phyloP scores from a whole-genome alignment of 2,113 vertebrate species.

The Coregonus clupeaformis region DNA sequence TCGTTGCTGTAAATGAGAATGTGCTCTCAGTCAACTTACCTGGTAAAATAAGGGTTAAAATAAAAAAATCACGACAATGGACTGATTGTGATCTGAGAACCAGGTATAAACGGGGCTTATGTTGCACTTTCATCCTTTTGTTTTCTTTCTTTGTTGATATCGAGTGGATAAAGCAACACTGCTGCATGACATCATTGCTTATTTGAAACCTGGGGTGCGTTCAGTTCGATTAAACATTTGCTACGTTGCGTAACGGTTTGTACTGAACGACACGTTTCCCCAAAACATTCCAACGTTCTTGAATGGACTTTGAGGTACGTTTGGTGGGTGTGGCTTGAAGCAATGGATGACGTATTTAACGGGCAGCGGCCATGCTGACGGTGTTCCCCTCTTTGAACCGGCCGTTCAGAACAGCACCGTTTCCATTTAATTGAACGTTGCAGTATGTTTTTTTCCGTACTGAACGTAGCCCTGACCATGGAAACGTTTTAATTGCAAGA shows the following conservation, averaged over 20 bases:
- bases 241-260: no score
- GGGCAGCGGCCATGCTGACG: neutral
- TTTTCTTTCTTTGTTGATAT: constrained; percentile 27
- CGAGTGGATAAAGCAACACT: constrained; percentile 42
- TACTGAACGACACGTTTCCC: no score
- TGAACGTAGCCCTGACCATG: constrained; percentile 6
- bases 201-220: constrained; percentile 10
- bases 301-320: no score
- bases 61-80: no score
- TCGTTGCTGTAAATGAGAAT: no score
- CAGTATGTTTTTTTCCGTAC: constrained; percentile 89
- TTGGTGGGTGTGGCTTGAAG: constrained; percentile 65
- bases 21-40: no score
- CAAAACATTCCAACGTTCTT: no score
- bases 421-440: constrained; percentile 82
- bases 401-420: no score
- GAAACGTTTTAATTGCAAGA: constrained; percentile 43
- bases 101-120: constrained; percentile 11
- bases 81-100: no score
- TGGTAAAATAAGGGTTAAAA: no score
- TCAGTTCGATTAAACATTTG: no score
- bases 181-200: constrained; percentile 45
- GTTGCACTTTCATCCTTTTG: constrained; percentile 62
- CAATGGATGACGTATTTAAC: constrained; percentile 51
- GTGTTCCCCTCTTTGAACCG: neutral